phyloP scores from a whole-genome alignment of 2,888 invertebrate species.

The Conchocele bisecta region DNA sequence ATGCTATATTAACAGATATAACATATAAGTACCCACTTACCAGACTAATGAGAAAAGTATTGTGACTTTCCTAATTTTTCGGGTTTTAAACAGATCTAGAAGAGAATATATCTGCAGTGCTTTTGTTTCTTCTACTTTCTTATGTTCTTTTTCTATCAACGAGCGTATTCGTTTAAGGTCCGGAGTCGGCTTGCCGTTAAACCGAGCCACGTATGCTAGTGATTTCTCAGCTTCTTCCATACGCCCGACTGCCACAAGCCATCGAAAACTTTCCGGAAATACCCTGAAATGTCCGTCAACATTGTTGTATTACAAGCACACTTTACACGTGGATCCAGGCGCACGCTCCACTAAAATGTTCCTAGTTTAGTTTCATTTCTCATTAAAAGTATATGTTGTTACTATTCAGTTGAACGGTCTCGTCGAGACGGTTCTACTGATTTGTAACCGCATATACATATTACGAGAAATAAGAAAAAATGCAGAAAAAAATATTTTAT shows the following conservation, averaged over 20 bases:
- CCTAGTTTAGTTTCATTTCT: too few species aligned
- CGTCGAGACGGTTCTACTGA: too few species aligned
- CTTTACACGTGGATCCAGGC: too few species aligned
- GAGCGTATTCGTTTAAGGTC: slow-evolving; percentile 29
- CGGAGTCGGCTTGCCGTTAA: slow-evolving; percentile 59
- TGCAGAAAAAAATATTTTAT: too few species aligned
- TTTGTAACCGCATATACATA: too few species aligned
- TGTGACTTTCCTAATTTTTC: slow-evolving; percentile 41
- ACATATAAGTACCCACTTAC: too few species aligned
- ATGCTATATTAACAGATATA: too few species aligned
- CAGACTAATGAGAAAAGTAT: slow-evolving; percentile 50
- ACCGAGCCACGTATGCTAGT: slow-evolving; percentile 51
- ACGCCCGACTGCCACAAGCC: slow-evolving; percentile 60
- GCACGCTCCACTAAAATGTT: too few species aligned
- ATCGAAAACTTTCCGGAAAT: slow-evolving; percentile 67
- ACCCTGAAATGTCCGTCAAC: slow-evolving; percentile 54
- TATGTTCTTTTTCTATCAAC: slow-evolving; percentile 20
- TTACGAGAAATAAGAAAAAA: too few species aligned
- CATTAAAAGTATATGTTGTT: too few species aligned
- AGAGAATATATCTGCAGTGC: slow-evolving; percentile 58
- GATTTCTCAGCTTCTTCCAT: slow-evolving; percentile 60
- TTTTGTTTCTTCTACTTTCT: slow-evolving; percentile 22
- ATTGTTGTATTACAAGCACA: too few species aligned
- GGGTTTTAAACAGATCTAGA: slow-evolving; percentile 61
- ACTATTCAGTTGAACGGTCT: too few species aligned